Evolutionary conservation across 2,113 vertebrate species (phyloP).

Genomic region (Corynorhinus townsendii): DNA sequence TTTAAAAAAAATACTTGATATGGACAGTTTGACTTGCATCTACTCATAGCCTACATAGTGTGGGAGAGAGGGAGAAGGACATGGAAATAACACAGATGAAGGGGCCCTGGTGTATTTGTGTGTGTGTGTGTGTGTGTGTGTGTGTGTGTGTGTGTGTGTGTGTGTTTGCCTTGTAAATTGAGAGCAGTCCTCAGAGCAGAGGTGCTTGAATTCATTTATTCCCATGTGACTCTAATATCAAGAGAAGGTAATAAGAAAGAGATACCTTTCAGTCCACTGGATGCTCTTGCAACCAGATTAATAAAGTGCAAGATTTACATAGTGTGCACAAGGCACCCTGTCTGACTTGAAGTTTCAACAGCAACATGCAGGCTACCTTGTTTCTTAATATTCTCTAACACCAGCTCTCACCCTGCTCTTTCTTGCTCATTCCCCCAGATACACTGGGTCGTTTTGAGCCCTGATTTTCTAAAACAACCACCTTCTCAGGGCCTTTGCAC

Average conservation of each 20-base stretch:
- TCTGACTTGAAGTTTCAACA: background rate
- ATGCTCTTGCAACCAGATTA: background rate
- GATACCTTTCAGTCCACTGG: background rate
- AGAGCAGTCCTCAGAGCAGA: background rate
- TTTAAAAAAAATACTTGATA: background rate
- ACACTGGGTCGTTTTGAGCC: background rate
- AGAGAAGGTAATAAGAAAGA: background rate
- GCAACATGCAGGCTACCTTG: background rate
- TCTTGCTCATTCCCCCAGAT: background rate
- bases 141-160: background rate
- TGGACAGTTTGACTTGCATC: background rate
- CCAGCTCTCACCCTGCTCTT: background rate
- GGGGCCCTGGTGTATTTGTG: background rate
- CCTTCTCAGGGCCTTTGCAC: background rate
- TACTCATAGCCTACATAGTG: background rate
- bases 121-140: no score
- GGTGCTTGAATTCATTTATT: background rate
- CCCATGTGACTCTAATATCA: background rate
- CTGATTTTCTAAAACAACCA: background rate
- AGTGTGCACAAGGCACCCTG: background rate
- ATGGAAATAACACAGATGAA: background rate
- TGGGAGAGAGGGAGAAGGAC: background rate
- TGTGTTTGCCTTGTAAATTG: fast-evolving
- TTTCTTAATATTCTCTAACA: background rate
- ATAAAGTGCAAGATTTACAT: background rate